Evolutionary conservation across 2,797 vertebrate genomes (phyloP).

Genomic region (Chloroceryle inda): DNA sequence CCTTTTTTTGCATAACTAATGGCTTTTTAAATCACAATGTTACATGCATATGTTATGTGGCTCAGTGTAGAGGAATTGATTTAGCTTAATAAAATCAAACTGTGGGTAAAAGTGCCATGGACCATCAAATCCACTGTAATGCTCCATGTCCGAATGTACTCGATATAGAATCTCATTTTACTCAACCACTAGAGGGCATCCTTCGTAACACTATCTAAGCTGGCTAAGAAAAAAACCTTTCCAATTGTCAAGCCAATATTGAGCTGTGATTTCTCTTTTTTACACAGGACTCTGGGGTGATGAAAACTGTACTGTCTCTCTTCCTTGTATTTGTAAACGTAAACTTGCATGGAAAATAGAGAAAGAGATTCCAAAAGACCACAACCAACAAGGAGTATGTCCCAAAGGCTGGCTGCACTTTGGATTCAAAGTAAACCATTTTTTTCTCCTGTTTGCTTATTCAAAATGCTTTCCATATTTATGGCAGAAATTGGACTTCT

Average conservation of each 20-base stretch:
- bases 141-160: not conserved
- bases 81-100: not conserved
- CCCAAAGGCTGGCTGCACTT: slow-evolving; percentile 94
- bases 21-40: not conserved
- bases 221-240: not conserved
- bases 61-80: not conserved
- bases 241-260: not conserved
- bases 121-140: not conserved
- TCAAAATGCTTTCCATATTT: not conserved
- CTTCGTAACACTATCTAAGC: not conserved
- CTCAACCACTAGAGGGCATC: not conserved
- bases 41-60: not conserved
- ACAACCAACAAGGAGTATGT: slow-evolving; percentile 86
- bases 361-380: slow-evolving; percentile 83
- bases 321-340: slow-evolving; percentile 90
- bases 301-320: slow-evolving; percentile 82
- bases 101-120: not conserved
- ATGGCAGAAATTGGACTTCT: not conserved
- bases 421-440: slow-evolving; percentile 87
- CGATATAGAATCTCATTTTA: not conserved
- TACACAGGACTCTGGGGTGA: slow-evolving; percentile 88
- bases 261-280: slow-evolving; percentile 3
- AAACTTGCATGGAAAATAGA: slow-evolving; percentile 86
- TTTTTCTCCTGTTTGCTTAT: not conserved
- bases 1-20: not conserved